Conservation (phyloP, 2,113 vertebrate genomes). For the Grantiella picta region DNA sequence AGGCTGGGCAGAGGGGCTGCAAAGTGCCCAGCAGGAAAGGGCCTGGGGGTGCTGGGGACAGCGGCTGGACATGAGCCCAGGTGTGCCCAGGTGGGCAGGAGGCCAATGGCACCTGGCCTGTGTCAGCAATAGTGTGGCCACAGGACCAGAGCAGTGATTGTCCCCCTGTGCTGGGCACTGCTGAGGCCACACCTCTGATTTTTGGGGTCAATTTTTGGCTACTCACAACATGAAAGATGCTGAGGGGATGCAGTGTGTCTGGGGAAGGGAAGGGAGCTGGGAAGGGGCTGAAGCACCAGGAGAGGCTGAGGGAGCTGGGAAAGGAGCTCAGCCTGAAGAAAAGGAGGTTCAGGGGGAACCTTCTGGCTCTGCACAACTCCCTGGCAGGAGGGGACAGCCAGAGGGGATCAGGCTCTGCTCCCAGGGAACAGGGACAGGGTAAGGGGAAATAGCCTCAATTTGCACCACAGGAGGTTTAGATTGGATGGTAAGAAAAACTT, state of each 20-base stretch:
- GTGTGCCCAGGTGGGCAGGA: background rate
- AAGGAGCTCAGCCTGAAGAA: background rate
- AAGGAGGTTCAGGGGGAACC: background rate
- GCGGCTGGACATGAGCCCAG: background rate
- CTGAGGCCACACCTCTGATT: background rate
- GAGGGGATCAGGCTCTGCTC: accelerated
- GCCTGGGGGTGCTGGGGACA: background rate
- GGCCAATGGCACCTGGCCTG: background rate
- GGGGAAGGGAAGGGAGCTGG: background rate
- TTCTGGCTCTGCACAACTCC: background rate
- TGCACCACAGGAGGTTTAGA: background rate
- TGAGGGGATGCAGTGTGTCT: accelerated
- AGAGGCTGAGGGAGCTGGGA: background rate
- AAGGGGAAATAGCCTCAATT: accelerated
- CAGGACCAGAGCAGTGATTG: background rate
- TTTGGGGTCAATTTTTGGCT: too few relatives aligned
- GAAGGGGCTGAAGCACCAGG: background rate
- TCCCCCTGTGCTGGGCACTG: background rate
- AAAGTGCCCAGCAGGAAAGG: background rate
- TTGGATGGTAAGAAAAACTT: accelerated
- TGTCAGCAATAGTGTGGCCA: background rate
- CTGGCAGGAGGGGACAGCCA: background rate
- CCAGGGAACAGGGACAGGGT: background rate
- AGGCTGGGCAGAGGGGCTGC: background rate
- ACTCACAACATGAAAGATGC: background rate